These are phyloP conservation scores for Halisarca cf. caerulea DNA, from an alignment of 37 sponge, comb jelly and placozoan genomes.

Conservation along the genomic window DNA sequence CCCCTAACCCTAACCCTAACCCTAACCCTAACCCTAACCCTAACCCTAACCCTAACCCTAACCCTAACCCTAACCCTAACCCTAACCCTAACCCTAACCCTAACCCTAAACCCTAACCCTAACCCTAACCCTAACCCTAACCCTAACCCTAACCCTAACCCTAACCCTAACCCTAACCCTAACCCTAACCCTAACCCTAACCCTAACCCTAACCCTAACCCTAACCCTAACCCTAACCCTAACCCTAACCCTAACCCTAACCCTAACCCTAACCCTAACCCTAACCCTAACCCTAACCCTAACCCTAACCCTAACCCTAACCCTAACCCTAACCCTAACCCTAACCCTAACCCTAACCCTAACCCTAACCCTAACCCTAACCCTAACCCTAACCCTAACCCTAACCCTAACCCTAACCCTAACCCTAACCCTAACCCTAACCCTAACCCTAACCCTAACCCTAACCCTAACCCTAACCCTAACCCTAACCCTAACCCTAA, in stretches of 20 bases:
- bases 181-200: conserved; percentile 23
- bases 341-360: conserved; percentile 34
- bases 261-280: conserved; percentile 30
- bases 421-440: no score
- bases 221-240: conserved; percentile 34
- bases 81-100: conserved; percentile 7
- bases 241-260: conserved; percentile 32
- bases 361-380: neutral
- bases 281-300: conserved; percentile 34
- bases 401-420: no score
- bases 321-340: conserved; percentile 34
- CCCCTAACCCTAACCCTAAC: no score
- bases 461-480: no score
- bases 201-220: conserved; percentile 34
- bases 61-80: no score
- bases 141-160: conserved; percentile 7
- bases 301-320: conserved; percentile 34
- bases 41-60: no score
- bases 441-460: no score
- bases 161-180: conserved; percentile 7
- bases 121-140: conserved; percentile 6
- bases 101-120: conserved; percentile 6
- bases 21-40: no score
- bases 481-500: conserved; percentile 45
- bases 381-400: no score